Percentiles rank a stretch among this genome's conserved stretches.
Conservation (phyloP, 2,797 vertebrate species). For the Sebastes cheni region DNA sequence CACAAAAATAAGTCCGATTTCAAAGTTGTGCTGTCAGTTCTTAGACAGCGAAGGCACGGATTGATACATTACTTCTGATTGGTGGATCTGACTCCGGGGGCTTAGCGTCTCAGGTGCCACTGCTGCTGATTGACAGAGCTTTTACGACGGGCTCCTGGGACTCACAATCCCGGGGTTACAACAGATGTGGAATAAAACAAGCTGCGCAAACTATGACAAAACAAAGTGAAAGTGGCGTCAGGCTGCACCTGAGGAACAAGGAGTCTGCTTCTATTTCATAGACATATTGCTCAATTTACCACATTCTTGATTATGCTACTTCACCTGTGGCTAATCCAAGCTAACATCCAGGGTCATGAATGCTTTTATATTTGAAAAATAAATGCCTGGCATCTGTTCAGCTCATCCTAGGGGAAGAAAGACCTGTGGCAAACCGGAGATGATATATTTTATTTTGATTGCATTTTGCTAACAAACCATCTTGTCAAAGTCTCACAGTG, state of each 20-base stretch:
- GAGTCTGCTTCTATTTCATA: not conserved
- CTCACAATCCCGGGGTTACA: not conserved
- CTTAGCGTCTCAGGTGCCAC: not conserved
- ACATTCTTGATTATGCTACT: not conserved
- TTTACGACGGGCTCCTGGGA: not conserved
- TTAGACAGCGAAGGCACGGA: not conserved
- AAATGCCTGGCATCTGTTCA: not conserved
- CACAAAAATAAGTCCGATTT: slow-evolving; percentile 20
- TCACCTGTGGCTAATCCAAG: not conserved
- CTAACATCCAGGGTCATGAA: not conserved
- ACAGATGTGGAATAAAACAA: slow-evolving; percentile 18
- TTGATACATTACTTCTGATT: not conserved
- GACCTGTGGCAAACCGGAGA: not conserved
- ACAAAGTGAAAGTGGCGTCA: not conserved
- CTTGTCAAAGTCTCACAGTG: not conserved
- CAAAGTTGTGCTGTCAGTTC: not conserved
- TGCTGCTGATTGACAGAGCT: slow-evolving; percentile 20
- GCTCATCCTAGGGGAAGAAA: not conserved
- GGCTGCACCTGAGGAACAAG: slow-evolving; percentile 2
- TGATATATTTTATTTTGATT: not conserved
- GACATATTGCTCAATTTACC: not conserved
- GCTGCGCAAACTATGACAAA: not conserved
- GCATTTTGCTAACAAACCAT: not conserved
- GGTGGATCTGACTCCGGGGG: not conserved
- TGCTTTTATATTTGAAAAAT: not conserved